Evolutionary conservation across 1,140 invertebrate species (phyloP), one percentile per base, ranked within the genome.

Genomic region (Eriosoma lanigerum): DNA sequence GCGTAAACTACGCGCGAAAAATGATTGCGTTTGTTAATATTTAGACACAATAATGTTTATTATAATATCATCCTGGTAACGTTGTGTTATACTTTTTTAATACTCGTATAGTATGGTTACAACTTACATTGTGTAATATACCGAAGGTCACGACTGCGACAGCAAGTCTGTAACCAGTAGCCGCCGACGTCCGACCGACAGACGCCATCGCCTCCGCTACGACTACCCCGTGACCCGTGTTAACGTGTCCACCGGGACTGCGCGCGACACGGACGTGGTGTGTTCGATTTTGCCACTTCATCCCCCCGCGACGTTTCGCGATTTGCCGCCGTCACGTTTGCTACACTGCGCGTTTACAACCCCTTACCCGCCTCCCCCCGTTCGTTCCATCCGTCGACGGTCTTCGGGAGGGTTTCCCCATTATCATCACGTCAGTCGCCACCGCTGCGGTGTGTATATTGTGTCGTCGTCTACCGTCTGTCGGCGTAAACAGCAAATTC

Each of bases 331-430:
- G 52, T 76, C 52, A 76, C 52, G 73, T 76, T 76, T 76, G 73
- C 73, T 26, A 32, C 73, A 76, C 73, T 76, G 73, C 52, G 26
- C 17, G 21, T 60, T 76, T 60, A 76, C 54, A 60, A 76, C 73
- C 73, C 73, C 52, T 60, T 24, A 44, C 73, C 73, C 73, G 54
- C 52, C 46, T 24, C 24, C 73, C n/a, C 54, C 21, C 29, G 32
- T 38, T 38, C 8, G 32, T 38, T 38, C 54, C 52, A 2, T 12
- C n/a, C 29, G 10, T 15, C n/a, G 32, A 64, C 48, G 24, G 13
- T 6, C 54, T 3, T 32, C 73, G 54, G 73, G 73, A 56, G 73
- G 73, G 50, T 76, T 76, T 76, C 54, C 32, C 52, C 73, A 76
- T 60, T 76, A 76, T 60, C 21, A 70, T 70, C 44, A 21, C 44